phyloP scores from a whole-genome alignment of 2,113 vertebrate species.

The Callospermophilus lateralis region DNA sequence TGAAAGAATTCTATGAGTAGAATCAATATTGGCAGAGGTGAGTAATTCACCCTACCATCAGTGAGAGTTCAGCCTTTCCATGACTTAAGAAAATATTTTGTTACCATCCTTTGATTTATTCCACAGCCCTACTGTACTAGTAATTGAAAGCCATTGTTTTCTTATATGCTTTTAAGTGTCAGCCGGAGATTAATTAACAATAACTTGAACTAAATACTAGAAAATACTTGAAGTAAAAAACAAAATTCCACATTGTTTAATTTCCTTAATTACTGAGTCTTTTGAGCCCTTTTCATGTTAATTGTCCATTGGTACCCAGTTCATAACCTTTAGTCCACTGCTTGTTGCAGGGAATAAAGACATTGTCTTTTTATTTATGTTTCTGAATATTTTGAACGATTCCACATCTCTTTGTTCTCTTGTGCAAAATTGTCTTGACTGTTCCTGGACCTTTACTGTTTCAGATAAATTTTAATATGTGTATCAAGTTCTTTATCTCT shows the following conservation, averaged over 20 bases:
- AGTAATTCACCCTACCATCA: background rate
- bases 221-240: slow-evolving; percentile 27
- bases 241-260: background rate
- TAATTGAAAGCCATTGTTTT: slow-evolving; percentile 38
- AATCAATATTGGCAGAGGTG: slow-evolving; percentile 25
- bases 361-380: background rate
- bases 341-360: background rate
- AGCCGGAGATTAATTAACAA: slow-evolving; percentile 20
- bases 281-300: background rate
- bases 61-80: background rate
- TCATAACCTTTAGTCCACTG: background rate
- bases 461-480: background rate
- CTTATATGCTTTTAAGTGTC: slow-evolving; percentile 4
- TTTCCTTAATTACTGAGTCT: background rate
- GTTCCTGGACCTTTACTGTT: background rate
- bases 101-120: background rate
- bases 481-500: slow-evolving; percentile 27
- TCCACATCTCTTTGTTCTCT: background rate
- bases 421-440: background rate
- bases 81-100: slow-evolving; percentile 10
- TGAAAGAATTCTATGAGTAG: slow-evolving; percentile 27
- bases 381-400: background rate
- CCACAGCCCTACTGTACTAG: background rate
- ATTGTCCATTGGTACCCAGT: background rate
- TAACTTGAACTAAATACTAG: background rate